phyloP scores from a whole-genome alignment of 2,113 vertebrate species.

The Plecotus auritus region DNA sequence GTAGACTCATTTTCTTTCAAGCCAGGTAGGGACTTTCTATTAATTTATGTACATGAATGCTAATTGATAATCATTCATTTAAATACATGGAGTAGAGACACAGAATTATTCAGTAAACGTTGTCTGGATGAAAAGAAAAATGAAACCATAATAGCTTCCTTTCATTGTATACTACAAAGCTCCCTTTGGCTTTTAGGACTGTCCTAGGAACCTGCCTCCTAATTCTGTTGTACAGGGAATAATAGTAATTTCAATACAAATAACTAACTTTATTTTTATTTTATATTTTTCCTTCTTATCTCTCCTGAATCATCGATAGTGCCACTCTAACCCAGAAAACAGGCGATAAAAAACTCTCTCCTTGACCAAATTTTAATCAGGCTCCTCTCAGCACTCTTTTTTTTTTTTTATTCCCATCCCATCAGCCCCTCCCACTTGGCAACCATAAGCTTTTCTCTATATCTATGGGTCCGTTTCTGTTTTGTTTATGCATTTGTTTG shows the following conservation, averaged over 20 bases:
- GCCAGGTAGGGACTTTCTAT: not conserved
- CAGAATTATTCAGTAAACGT: not conserved
- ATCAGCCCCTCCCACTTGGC: not conserved
- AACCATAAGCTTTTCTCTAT: not conserved
- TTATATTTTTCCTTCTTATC: not conserved
- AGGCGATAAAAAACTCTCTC: not conserved
- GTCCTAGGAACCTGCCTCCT: not conserved
- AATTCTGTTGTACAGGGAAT: not conserved
- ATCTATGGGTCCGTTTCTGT: not conserved
- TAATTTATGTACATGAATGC: not conserved
- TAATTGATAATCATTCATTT: not conserved
- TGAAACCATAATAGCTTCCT: not conserved
- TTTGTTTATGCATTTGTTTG: not conserved
- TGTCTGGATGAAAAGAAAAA: not conserved
- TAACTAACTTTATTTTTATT: not conserved
- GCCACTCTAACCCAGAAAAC: not conserved
- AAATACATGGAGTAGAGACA: not conserved
- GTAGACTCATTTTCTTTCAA: constrained; percentile 20
- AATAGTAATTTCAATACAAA: not conserved
- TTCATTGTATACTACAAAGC: not conserved
- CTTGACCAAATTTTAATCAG: not conserved
- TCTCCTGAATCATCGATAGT: not conserved
- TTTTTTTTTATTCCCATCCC: not conserved
- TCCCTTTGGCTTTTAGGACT: not conserved
- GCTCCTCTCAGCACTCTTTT: not conserved